Evolutionary conservation across 2,888 invertebrate genomes (phyloP), one percentile per base, ranked within the genome.

Genomic region (Falcaria lacertinaria): DNA sequence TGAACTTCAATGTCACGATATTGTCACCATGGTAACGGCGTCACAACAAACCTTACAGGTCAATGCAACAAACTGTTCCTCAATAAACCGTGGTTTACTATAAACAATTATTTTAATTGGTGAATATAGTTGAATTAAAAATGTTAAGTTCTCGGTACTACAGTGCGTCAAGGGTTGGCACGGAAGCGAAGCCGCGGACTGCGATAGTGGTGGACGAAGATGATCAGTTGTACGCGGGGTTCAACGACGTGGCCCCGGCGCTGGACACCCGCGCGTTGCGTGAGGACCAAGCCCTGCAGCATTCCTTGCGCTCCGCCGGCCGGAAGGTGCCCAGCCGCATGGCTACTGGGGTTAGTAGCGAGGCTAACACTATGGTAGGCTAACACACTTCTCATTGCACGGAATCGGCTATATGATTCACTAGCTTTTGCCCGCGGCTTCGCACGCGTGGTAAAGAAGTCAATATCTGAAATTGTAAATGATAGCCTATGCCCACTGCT

Each of bases 231-330:
- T 94, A 94, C 65, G 80, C 90, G 5, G 94, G 93, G 2, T 94
- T 93, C 69, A 93, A 94, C 64, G 93, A 93, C 17, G 92, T 92
- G 53, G 90, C 93, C 5, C 91, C 93, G 1, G 91, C 92, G 1
- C 83, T 93, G 47, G 92, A 92, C 60, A 92, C 92, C 0, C 87
- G 94, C 73, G 92, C 93, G 68, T 76, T 95, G 47, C 91, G 93
- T 40, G 92, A 93, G 57, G 96, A 96, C 74, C 91, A 93, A 54
- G 91, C 89, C 19, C 94, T 96, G 64, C 95, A 95, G 74, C 93
- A 95, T 73, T 93, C 95, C 8, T 89, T 96, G n/a, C 90, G 92
- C 55, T 94, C 91, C 1, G 94, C 95, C 52, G 93, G 94, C 38
- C 83, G 94, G 59, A 93, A 93, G 41, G 89, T 92, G 50, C 93